Conservation (phyloP, 92 coral and sea anemone genomes). For the Parazoanthus swiftii region DNA sequence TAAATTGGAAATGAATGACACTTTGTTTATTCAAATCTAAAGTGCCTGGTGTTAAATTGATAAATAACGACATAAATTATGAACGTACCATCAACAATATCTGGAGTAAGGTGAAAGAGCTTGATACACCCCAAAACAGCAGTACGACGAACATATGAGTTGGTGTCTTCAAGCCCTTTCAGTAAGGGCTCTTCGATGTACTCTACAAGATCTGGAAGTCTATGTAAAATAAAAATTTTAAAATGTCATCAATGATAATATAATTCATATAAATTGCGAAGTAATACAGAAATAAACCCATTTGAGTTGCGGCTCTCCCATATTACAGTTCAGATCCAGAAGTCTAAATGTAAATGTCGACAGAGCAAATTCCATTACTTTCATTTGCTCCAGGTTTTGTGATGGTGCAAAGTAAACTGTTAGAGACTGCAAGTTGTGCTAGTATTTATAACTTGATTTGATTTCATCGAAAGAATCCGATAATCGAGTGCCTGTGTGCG, state of each 20-base stretch:
- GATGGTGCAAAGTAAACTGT: too few relatives aligned
- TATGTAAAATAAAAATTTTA: conserved; percentile 10
- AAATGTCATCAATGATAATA: not conserved
- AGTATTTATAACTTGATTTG: too few relatives aligned
- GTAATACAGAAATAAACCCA: not conserved
- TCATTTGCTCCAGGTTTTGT: too few relatives aligned
- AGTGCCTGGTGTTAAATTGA: not conserved
- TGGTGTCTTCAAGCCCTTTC: conserved; percentile 69
- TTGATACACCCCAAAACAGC: conserved; percentile 96
- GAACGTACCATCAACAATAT: conserved; percentile 68
- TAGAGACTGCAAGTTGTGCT: too few relatives aligned
- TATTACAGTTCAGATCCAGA: too few relatives aligned
- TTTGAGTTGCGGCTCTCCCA: too few relatives aligned
- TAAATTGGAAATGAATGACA: too few relatives aligned
- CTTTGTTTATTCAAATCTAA: too few relatives aligned
- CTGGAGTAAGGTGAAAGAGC: conserved; percentile 83
- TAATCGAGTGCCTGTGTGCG: too few relatives aligned
- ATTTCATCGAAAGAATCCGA: too few relatives aligned
- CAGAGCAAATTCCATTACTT: too few relatives aligned
- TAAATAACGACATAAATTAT: not conserved
- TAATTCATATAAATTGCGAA: not conserved
- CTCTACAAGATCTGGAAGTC: conserved; percentile 92
- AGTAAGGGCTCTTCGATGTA: conserved; percentile 87
- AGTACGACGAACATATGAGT: conserved; percentile 86
- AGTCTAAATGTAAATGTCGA: too few relatives aligned